Evolutionary conservation across 1,140 invertebrate genomes (phyloP), one percentile per base, ranked within the genome.

Genomic region (Drosophila ambigua): DNA sequence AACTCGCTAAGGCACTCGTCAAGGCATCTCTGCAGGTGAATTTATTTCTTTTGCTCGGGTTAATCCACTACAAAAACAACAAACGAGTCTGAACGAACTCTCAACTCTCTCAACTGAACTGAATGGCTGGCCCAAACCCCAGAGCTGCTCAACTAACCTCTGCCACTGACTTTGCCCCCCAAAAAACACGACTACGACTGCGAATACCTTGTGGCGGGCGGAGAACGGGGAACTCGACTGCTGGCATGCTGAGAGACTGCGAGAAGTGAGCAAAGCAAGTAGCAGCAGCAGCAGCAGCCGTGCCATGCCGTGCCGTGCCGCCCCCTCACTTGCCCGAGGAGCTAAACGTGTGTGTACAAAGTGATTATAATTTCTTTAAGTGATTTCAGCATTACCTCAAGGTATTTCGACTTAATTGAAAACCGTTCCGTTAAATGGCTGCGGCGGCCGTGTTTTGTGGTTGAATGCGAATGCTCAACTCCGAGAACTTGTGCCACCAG

Each of bases 281-380:
- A 77, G 68, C 77, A 81, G 73, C 77, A 16, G 16, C 16, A n/a
- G n/a, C n/a, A 20, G 20, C 20, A 20, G 20, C 81, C 81, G 4
- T 24, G 23, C 31, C 5, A 2, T 7, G 26, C 26, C 26, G 26
- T 26, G 26, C 26, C 7, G 7, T 31, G 28, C 7, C 31, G 31
- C 28, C 28, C 2, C 2, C 8, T 24, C 23, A 24, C 23, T 13
- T 13, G 35, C 35, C 35, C 69, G 74, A 87, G 81, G 78, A 75
- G 69, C 39, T 78, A 78, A 85, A 58, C 81, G 82, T 87, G 74
- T 87, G 81, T 85, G 82, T 87, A 87, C 81, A 87, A 84, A 82
- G 78, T 87, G 81, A 85, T 87, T 85, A 85, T 87, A 84, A 85
- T 85, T 85, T 87, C 82, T 85, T 81, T 85, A 85, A 85, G 83